phyloP scores from a whole-genome alignment of 2,797 vertebrate genomes.

The Botia kubotai region DNA sequence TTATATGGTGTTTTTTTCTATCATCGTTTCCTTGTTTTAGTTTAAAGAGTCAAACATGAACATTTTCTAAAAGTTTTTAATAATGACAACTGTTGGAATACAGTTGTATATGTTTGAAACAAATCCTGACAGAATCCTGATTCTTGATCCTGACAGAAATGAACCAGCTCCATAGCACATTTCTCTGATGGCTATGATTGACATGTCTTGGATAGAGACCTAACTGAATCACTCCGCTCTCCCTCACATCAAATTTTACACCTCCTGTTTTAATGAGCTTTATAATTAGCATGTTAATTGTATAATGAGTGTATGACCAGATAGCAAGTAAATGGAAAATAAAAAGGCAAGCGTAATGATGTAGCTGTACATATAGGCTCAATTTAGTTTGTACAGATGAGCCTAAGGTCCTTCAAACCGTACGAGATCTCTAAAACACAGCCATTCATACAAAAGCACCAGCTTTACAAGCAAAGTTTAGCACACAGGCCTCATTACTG shows the following conservation, averaged over 20 bases:
- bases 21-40: too few species aligned
- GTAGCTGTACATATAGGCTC: conserved; percentile 59
- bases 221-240: conserved; percentile 70
- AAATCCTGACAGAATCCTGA: conserved; percentile 33
- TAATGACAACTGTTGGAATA: too few species aligned
- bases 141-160: too few species aligned
- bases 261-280: conserved; percentile 81
- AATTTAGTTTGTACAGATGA: conserved; percentile 53
- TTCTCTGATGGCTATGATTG: not conserved
- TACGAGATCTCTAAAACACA: conserved; percentile 28
- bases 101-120: too few species aligned
- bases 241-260: conserved; percentile 74
- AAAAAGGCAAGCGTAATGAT: conserved; percentile 63
- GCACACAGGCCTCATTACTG: conserved; percentile 5
- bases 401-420: conserved; percentile 39
- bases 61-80: too few species aligned
- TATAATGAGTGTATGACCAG: conserved; percentile 74
- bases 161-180: conserved; percentile 8
- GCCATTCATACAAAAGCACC: not conserved
- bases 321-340: conserved; percentile 70
- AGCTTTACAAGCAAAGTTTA: conserved; percentile 29
- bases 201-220: conserved; percentile 60
- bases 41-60: too few species aligned
- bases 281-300: conserved; percentile 86
- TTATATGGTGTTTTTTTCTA: too few species aligned